Evolutionary conservation across 2,888 invertebrate species (phyloP), one percentile per base, ranked within the genome.

Genomic region (Athalia rosae): DNA sequence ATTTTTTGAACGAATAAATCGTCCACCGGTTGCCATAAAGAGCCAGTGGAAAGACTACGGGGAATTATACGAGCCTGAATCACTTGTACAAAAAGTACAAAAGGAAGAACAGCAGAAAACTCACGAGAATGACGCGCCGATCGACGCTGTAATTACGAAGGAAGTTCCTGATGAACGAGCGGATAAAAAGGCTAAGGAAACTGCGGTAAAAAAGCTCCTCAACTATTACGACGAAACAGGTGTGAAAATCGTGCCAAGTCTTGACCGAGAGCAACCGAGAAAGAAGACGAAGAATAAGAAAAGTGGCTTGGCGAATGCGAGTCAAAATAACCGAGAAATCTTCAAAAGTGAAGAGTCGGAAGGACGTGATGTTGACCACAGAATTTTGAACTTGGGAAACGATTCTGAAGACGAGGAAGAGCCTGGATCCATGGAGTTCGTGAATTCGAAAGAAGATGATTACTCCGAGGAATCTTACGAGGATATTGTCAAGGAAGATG

Each of bases 21-120:
- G 78, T 1, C 58, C 67, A 4, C 74, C 76, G 0, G 63, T 77
- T 13, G 77, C 64, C n/a, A 47, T 69, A 0, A 76, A 80, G 7
- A 80, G 79, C 5, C 79, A 81, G 28, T 56, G 76, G 3, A 79
- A 80, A 8, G 76, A 79, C 7, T 79, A 82, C 13, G 79, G 64
- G 0, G 87, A 87, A 67, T 67, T 86, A 0, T 85, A 80, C 80
- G 84, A 87, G 50, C 81, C 80, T 0, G 84, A 85, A 47, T 69
- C 81, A 3, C 63, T 78, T 48, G 64, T 77, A 9, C 43, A 6
- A 61, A 69, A 4, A 9, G 76, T 64, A 9, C 53, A 41, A 3
- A 61, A 74, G 6, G 77, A 77, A 13, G 76, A 66, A 9, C 47
- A 67, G 13, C 48, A 11, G 9, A 66, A 76, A 15, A 28, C 28